Evolutionary conservation across 2,888 invertebrate genomes (phyloP).

Genomic region (Melitaea athalia): DNA sequence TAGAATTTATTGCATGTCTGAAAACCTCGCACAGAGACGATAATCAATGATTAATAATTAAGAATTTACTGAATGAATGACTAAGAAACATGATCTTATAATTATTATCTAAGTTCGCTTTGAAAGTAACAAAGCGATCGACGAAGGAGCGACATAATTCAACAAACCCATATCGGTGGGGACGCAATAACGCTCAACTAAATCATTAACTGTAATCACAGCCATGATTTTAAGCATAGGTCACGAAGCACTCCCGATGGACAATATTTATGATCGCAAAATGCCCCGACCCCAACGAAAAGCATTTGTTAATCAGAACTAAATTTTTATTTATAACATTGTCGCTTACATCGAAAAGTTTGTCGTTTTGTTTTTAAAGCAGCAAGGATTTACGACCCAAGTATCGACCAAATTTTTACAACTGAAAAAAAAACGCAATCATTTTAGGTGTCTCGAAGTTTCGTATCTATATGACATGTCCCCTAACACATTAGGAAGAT

Average conservation of each 20-base stretch:
- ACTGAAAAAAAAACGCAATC: conserved; percentile 10
- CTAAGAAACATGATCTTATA: conserved; percentile 78
- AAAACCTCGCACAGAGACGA: conserved; percentile 31
- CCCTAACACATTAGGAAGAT: conserved; percentile 53
- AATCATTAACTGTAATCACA: conserved; percentile 76
- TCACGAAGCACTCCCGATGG: conserved; percentile 71
- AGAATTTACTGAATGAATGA: conserved; percentile 73
- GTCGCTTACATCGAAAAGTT: conserved; percentile 39
- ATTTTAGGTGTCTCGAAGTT: conserved; percentile 33
- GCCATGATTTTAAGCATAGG: conserved; percentile 73
- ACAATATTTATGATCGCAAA: conserved; percentile 70
- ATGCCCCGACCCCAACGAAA: conserved; percentile 53
- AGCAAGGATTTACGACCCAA: not conserved
- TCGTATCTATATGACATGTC: conserved; percentile 65
- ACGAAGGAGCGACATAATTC: conserved; percentile 74
- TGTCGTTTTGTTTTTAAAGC: not conserved
- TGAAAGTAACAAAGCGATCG: conserved; percentile 72
- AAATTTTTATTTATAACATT: conserved; percentile 63
- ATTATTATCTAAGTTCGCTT: conserved; percentile 68
- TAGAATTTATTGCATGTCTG: not conserved
- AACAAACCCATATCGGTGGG: conserved; percentile 69
- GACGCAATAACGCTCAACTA: conserved; percentile 50
- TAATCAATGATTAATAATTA: conserved; percentile 76
- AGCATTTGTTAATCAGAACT: conserved; percentile 56
- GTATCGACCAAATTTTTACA: conserved; percentile 9